Evolutionary conservation across 2,888 invertebrate species (phyloP).

Genomic region (Toxonevra muliebris): DNA sequence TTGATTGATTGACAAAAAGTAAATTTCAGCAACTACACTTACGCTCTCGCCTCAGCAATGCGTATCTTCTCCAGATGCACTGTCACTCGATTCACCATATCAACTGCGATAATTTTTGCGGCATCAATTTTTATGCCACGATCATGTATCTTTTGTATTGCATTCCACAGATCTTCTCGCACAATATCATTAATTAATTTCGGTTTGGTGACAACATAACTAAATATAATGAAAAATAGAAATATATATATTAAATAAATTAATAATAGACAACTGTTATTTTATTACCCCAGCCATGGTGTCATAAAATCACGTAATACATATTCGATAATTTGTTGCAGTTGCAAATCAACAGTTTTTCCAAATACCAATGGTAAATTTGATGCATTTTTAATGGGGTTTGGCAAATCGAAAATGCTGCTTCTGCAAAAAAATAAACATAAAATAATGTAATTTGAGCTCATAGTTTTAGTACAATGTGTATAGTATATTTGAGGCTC

Average conservation of each 20-base stretch:
- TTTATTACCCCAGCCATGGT: slow-evolving; percentile 72
- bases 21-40: slow-evolving; percentile 63
- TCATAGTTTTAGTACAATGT: too few species aligned
- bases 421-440: slow-evolving; percentile 52
- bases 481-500: too few species aligned
- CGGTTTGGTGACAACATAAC: slow-evolving; percentile 74
- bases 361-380: slow-evolving; percentile 84
- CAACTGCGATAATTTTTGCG: slow-evolving; percentile 82
- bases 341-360: slow-evolving; percentile 82
- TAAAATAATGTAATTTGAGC: too few species aligned
- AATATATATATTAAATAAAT: background rate
- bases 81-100: slow-evolving; percentile 82
- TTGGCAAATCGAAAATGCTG: slow-evolving; percentile 63
- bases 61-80: slow-evolving; percentile 87
- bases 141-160: slow-evolving; percentile 78
- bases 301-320: slow-evolving; percentile 81
- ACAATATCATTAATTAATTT: slow-evolving; percentile 73
- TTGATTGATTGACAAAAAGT: background rate
- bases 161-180: slow-evolving; percentile 85
- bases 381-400: slow-evolving; percentile 64
- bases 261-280: background rate
- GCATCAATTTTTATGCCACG: slow-evolving; percentile 80
- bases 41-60: slow-evolving; percentile 79
- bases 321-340: slow-evolving; percentile 85
- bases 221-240: slow-evolving; percentile 61